phyloP scores from a whole-genome alignment of 2,113 vertebrate species.

The Rhagologus leucostigma region DNA sequence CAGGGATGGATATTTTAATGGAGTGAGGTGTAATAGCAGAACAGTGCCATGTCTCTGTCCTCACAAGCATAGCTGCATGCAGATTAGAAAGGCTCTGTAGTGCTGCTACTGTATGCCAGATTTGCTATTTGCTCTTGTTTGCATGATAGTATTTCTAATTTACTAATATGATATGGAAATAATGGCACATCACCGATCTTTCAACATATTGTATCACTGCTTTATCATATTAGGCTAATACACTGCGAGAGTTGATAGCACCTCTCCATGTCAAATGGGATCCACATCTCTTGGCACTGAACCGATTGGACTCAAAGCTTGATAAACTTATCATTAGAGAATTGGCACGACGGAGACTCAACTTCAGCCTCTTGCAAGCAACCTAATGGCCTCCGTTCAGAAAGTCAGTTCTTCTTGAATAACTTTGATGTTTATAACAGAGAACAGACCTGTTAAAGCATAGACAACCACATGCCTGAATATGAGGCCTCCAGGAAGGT shows the following conservation, averaged over 20 bases:
- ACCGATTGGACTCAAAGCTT: slow-evolving; percentile 81
- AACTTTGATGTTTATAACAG: slow-evolving; percentile 75
- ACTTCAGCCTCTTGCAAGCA: slow-evolving; percentile 80
- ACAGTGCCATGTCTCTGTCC: slow-evolving; percentile 51
- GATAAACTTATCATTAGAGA: slow-evolving; percentile 82
- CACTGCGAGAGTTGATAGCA: slow-evolving; percentile 83
- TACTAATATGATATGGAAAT: slow-evolving; percentile 77
- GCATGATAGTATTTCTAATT: slow-evolving; percentile 77
- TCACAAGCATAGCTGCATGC: slow-evolving; percentile 72
- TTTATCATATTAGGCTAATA: slow-evolving; percentile 85
- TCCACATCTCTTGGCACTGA: slow-evolving; percentile 83
- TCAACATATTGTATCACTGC: slow-evolving; percentile 83
- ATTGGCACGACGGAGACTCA: slow-evolving; percentile 79
- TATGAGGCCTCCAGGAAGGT: slow-evolving; percentile 77
- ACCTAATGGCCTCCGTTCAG: slow-evolving; percentile 78
- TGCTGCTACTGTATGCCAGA: slow-evolving; percentile 71
- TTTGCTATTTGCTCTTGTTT: slow-evolving; percentile 76
- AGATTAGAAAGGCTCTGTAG: slow-evolving; percentile 65
- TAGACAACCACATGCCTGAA: slow-evolving; percentile 77
- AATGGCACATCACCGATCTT: slow-evolving; percentile 75
- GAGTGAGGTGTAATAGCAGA: slow-evolving; percentile 25
- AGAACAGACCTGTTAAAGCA: slow-evolving; percentile 75
- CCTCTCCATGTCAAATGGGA: slow-evolving; percentile 83
- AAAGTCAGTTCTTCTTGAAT: slow-evolving; percentile 72
- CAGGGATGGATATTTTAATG: slow-evolving; percentile 35